Base-by-base conservation (phyloP, 2,113 vertebrate genomes). In the Bufo bufo region DNA sequence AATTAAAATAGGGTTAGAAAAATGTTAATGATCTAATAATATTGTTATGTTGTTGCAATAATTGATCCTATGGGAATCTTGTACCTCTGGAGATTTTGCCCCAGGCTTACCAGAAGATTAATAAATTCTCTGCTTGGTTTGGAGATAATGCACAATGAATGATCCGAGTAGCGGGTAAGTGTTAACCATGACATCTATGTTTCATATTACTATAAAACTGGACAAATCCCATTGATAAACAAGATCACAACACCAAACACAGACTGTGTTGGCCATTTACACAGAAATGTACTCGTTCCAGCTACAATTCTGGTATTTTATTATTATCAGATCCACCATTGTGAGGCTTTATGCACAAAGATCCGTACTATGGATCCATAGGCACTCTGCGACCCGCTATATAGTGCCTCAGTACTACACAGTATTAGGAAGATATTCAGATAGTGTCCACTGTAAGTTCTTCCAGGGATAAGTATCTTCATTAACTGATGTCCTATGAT, bases 71-170 rank as follows among this genome's bases (percentile, higher is more conserved):
- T 13, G 80, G 59, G 80, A 82, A 5, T 61, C 6, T 11, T 45
- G 9, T 19, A 19, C 8, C 80, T 14, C 13, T 45, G 80, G 80
- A 82, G 80, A 50, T 1, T 19, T 58, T 12, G 2, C 33, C 77
- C 52, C 20, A 43, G 52, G 23, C 6, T 33, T 82, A 23, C 20
- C 20, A 4, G 1, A 61, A n/a, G 4, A 23, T 66, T 50, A 82
- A 19, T 82, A 66, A 82, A 82, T 63, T 50, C 80, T 82, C 80
- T 14, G 80, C 47, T 65, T 14, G 19, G 43, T 23, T 20, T 49
- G 47, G 45, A 65, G 45, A 23, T 11, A 61, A 61, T n/a, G 45
- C 14, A 20, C 43, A 49, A 20, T 12, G 45, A 50, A 8, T 65
- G 17, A 19, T 82, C 59, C 6, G 9, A 49, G 45, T 49, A 65